phyloP scores from a whole-genome alignment of 1,140 invertebrate species.

The Ylistrum balloti region DNA sequence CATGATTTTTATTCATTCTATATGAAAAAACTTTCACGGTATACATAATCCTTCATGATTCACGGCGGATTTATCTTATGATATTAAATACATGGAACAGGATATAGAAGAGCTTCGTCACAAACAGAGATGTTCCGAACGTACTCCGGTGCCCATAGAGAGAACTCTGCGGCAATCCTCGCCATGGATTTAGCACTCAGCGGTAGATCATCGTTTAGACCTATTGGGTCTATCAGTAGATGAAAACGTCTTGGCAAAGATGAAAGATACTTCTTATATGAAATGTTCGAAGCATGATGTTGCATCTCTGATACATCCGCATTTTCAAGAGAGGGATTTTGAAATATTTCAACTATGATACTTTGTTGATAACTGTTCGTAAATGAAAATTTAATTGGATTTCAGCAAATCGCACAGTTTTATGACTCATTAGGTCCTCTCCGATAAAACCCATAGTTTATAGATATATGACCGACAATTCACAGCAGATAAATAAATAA shows the following conservation, averaged over 20 bases:
- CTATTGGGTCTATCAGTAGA: no score
- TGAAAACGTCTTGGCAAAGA: neutral
- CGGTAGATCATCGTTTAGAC: neutral
- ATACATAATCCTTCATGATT: neutral
- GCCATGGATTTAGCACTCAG: neutral
- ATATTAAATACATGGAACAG: no score
- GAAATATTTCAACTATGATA: neutral
- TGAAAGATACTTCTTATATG: neutral
- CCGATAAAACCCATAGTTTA: no score
- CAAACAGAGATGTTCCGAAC: neutral
- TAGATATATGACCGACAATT: no score
- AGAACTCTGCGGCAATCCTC: neutral
- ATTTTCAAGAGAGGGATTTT: neutral
- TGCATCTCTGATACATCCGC: neutral
- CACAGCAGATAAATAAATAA: no score
- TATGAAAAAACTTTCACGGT: neutral
- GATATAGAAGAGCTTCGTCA: neutral
- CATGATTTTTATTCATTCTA: neutral
- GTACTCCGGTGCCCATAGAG: neutral
- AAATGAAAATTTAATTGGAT: no score
- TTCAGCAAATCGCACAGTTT: neutral
- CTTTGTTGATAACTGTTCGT: neutral
- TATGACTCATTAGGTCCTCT: neutral
- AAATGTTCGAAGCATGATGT: neutral
- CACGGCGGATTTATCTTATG: neutral